Evolutionary conservation across 2,113 vertebrate species (phyloP), one percentile per base, ranked within the genome.

Genomic region (Zeus faber): DNA sequence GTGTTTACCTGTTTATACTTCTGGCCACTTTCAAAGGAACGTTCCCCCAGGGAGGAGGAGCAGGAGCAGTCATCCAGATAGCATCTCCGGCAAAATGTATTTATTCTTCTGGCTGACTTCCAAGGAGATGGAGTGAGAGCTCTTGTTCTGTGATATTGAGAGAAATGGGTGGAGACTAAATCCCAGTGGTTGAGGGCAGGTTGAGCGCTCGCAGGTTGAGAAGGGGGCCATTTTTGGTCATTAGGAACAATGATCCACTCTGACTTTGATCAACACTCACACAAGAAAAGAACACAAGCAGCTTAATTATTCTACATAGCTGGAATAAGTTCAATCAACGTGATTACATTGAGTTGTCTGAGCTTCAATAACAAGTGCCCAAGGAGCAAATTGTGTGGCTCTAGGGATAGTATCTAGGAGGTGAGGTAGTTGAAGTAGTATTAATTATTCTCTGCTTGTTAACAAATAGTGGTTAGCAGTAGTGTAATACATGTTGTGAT

Each of bases 211-310:
- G n/a, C n/a, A n/a, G n/a, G n/a, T n/a, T n/a, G n/a, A 54, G 50
- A 33, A 58, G 35, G 44, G 27, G 49, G 48, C 49, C 47, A 39
- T 57, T 51, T 24, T 63, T 27, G 47, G 41, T 63, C 51, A 70
- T 75, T 69, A 65, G 29, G 26, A 41, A 52, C 47, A 44, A 52
- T 74, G 66, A 70, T 68, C 62, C 53, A 65, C 51, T 72, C 43
- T 49, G 54, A 64, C 49, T 60, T 58, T 53, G 29, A 1, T n/a
- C 50, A 62, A 58, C 57, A 55, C 44, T 61, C 58, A 49, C 25
- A 27, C 49, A 22, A 11, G 6, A 22, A 45, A 8, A 3, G 8
- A 3, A 22, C 18, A 11, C n/a, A n/a, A n/a, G n/a, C n/a, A n/a
- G n/a, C n/a, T n/a, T n/a, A n/a, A n/a, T n/a, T n/a, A n/a, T n/a